Conservation (phyloP, 2,113 vertebrate genomes). For the Phainopepla nitens region DNA sequence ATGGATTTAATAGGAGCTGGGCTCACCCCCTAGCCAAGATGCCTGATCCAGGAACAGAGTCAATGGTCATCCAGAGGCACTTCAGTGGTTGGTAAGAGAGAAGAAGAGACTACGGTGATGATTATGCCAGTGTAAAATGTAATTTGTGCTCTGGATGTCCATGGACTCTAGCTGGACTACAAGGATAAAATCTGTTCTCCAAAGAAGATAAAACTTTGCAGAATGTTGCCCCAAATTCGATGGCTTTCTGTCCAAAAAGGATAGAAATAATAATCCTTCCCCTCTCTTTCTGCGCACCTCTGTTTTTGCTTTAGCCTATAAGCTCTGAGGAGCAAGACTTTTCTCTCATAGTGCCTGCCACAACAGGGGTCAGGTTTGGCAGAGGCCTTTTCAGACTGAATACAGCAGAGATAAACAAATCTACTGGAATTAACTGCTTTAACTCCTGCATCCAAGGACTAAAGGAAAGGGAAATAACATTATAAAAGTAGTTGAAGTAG, state of each 20-base stretch:
- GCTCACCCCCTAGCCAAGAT: neutral
- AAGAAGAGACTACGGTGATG: neutral
- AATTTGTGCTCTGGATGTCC: neutral
- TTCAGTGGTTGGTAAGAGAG: neutral
- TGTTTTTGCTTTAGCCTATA: neutral
- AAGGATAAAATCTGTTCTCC: neutral
- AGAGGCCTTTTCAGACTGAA: neutral
- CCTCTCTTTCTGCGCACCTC: neutral
- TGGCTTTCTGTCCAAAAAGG: neutral
- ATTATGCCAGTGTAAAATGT: neutral
- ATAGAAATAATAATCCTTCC: neutral
- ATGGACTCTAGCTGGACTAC: neutral
- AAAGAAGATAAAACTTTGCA: neutral
- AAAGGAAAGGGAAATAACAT: neutral
- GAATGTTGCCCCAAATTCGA: neutral
- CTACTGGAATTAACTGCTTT: neutral
- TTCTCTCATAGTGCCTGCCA: neutral
- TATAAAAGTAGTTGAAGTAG: neutral
- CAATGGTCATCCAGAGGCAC: fast-evolving
- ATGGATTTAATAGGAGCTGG: neutral
- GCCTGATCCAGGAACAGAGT: neutral
- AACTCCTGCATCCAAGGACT: neutral
- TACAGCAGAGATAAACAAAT: neutral
- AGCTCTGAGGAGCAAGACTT: neutral
- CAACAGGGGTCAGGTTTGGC: neutral